Evolutionary conservation across 2,797 vertebrate species (phyloP).

Genomic region (Capromys pilorides): DNA sequence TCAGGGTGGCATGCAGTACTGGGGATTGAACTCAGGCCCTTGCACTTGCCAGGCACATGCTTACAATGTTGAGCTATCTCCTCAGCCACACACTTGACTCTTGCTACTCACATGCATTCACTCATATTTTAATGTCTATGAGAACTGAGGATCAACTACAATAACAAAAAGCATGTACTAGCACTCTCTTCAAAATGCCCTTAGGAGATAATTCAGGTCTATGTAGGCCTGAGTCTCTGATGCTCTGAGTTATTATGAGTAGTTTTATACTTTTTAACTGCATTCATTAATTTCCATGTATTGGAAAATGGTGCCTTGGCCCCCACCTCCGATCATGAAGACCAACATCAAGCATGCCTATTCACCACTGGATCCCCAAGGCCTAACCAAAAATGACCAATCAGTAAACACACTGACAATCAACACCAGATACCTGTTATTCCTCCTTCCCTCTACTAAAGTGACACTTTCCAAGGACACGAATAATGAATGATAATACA

Average conservation of each 20-base stretch:
- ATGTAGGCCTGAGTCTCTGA: not conserved
- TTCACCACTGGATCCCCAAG: not conserved
- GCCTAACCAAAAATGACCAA: not conserved
- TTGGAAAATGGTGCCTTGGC: not conserved
- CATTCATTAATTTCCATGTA: not conserved
- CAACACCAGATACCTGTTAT: too few species aligned
- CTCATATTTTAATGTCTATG: conserved; percentile 46
- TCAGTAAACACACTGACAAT: not conserved
- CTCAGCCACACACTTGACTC: too few species aligned
- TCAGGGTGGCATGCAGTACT: too few species aligned
- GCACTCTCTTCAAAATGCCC: not conserved
- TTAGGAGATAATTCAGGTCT: not conserved
- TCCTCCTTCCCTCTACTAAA: not conserved
- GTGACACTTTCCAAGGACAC: not conserved
- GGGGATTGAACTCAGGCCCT: too few species aligned
- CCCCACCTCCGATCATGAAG: not conserved
- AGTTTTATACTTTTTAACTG: not conserved
- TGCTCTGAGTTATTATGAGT: not conserved
- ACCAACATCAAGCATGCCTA: not conserved
- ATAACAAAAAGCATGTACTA: not conserved
- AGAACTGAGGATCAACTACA: conserved; percentile 34
- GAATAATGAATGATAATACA: not conserved
- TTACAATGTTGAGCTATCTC: too few species aligned
- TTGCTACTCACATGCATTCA: not conserved
- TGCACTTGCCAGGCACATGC: too few species aligned